phyloP scores from a whole-genome alignment of 2,888 invertebrate genomes.

The Lacanobia oleracea region DNA sequence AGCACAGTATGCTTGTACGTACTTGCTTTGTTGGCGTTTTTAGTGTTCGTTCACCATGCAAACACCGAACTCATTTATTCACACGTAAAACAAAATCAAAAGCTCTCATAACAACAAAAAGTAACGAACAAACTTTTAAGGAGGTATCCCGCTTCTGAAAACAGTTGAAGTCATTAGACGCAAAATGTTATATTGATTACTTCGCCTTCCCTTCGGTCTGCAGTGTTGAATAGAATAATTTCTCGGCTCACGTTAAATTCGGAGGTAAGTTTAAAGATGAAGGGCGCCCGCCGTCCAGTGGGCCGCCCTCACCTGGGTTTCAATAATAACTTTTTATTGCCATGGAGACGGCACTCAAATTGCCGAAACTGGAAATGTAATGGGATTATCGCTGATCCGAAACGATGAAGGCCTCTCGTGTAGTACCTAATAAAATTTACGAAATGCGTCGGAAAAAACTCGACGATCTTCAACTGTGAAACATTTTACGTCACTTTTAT shows the following conservation, averaged over 20 bases:
- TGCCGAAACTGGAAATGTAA: conserved; percentile 83
- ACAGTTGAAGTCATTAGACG: conserved; percentile 56
- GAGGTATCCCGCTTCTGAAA: conserved; percentile 28
- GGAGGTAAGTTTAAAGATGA: conserved; percentile 56
- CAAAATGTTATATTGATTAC: conserved; percentile 57
- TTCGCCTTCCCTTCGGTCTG: conserved; percentile 39
- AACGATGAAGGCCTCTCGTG: conserved; percentile 80
- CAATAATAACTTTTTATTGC: conserved; percentile 83
- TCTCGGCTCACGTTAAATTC: conserved; percentile 44
- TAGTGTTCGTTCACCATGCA: not conserved
- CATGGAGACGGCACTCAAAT: conserved; percentile 79
- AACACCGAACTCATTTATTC: conserved; percentile 18
- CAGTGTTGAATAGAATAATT: conserved; percentile 58
- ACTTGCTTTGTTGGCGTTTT: conserved; percentile 33
- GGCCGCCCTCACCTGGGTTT: conserved; percentile 74
- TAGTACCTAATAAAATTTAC: conserved; percentile 81
- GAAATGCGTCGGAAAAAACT: conserved; percentile 76
- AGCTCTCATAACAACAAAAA: conserved; percentile 26
- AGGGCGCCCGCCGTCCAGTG: conserved; percentile 60
- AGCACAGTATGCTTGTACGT: conserved; percentile 65
- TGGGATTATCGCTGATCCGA: conserved; percentile 85
- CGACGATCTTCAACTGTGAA: conserved; percentile 65
- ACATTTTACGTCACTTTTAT: conserved; percentile 69
- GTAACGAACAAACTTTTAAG: conserved; percentile 27
- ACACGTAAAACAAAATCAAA: conserved; percentile 26